Evolutionary conservation across 2,888 invertebrate genomes (phyloP), one percentile per base, ranked within the genome.

Genomic region (Eristalinus aeneus): DNA sequence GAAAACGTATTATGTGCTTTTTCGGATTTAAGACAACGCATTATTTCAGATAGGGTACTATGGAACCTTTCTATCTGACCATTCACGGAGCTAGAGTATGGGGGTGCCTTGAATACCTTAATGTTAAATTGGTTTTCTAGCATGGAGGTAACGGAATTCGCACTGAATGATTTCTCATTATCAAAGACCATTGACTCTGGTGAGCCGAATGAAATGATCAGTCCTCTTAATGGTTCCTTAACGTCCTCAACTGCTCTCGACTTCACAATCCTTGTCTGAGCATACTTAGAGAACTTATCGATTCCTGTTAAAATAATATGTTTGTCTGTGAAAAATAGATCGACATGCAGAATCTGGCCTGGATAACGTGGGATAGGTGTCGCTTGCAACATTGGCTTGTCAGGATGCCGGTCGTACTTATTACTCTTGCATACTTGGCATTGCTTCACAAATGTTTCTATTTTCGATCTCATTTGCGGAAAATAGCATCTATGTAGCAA

Each of bases 231-330:
- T 31, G 46, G 67, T 9, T 65, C 22, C 11, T 46, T 65, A 23
- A 39, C 23, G 10, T 65, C 65, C 0, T 65, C 65, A n/a, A 31
- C 5, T 0, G 39, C 39, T 65, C 27, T 27, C 2, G 5, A 27
- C 5, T 27, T 27, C 2, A 96, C 95, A 94, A 94, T 94, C 95
- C 95, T 94, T 94, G 95, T 96, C 95, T n/a, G 96, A 96, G 96
- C 96, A 96, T 95, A 95, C 95, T 94, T 94, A 88, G n/a, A 89
- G 89, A 89, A 93, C 93, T 94, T 93, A 95, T 94, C 94, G 93
- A 92, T 94, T 96, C 91, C 95, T 94, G 94, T 94, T 93, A 94
- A 94, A 93, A 93, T 94, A 93, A 93, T 89, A 88, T 93, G 94
- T 95, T 96, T 96, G 96, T 96, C 95, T 27, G 5, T 3, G 5